Evolutionary conservation across 2,888 invertebrate genomes (phyloP).

Genomic region (Gibbula magus): DNA sequence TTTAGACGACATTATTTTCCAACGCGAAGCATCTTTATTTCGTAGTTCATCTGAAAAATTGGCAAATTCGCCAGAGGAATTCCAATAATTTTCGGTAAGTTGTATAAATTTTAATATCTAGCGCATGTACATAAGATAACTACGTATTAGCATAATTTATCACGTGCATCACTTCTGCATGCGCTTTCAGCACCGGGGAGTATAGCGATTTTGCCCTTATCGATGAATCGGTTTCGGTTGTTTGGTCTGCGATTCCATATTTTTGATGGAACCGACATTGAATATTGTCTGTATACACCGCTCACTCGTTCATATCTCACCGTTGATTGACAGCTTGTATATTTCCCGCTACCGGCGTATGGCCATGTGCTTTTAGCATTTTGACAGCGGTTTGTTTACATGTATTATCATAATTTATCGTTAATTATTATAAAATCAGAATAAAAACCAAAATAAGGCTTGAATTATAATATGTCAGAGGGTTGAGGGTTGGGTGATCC

Average conservation of each 20-base stretch:
- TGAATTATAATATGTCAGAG: too few species aligned
- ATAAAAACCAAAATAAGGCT: neutral
- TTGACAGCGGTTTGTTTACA: constrained; percentile 24
- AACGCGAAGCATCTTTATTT: neutral
- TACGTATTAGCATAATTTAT: constrained; percentile 38
- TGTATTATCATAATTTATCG: constrained; percentile 24
- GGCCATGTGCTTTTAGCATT: constrained; percentile 16
- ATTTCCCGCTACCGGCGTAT: neutral
- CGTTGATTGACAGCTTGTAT: constrained; percentile 16
- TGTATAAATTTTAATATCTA: constrained; percentile 13
- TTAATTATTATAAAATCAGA: constrained; percentile 1
- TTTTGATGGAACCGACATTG: neutral
- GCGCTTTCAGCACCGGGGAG: neutral
- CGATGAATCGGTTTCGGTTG: neutral
- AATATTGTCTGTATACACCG: constrained; percentile 3
- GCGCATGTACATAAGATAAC: constrained; percentile 8
- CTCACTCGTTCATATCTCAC: neutral
- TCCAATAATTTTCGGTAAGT: constrained; percentile 22
- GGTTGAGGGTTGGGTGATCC: neutral
- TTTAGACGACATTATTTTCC: constrained; percentile 14
- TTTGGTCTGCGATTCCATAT: neutral
- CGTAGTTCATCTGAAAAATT: neutral
- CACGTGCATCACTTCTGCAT: neutral
- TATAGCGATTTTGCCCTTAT: neutral
- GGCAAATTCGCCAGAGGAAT: constrained; percentile 28